Evolutionary conservation across 1,140 invertebrate species (phyloP).

Genomic region (Sminthurinus signatus): DNA sequence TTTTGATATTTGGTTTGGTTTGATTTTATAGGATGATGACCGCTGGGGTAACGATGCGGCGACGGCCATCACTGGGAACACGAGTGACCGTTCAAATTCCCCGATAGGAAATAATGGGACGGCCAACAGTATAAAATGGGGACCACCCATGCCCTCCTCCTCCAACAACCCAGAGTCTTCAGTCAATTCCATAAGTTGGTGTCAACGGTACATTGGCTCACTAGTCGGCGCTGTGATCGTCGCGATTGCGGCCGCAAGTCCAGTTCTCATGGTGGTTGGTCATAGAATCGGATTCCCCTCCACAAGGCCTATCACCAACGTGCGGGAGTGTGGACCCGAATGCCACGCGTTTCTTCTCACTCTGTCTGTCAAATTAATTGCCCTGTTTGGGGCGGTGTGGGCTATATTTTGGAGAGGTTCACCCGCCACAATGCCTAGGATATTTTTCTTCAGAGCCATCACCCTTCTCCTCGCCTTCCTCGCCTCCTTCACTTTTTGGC

Average conservation of each 20-base stretch:
- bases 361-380: conserved; percentile 82
- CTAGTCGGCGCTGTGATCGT: conserved; percentile 43
- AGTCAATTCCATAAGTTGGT: conserved; percentile 33
- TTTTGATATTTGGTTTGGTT: no score
- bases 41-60: conserved; percentile 94
- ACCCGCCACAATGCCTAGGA: conserved; percentile 74
- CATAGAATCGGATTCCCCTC: conserved; percentile 65
- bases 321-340: conserved; percentile 65
- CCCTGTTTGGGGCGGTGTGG: conserved; percentile 89
- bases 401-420: conserved; percentile 57
- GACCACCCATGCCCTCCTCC: conserved; percentile 19
- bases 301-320: conserved; percentile 21
- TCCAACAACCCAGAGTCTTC: conserved; percentile 29
- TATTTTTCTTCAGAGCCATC: conserved; percentile 83
- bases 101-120: conserved; percentile 67
- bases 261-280: conserved; percentile 86
- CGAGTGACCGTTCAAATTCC: conserved; percentile 87
- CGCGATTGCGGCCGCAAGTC: conserved; percentile 67
- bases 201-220: conserved; percentile 35
- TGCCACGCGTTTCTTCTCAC: conserved; percentile 84
- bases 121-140: conserved; percentile 28
- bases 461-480: conserved; percentile 83
- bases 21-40: conserved; percentile 91
- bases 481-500: conserved; percentile 92
- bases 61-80: conserved; percentile 93